These are phyloP conservation scores for Octodon degus DNA, from an alignment of 2,113 vertebrate genomes.

Conservation along the genomic window DNA sequence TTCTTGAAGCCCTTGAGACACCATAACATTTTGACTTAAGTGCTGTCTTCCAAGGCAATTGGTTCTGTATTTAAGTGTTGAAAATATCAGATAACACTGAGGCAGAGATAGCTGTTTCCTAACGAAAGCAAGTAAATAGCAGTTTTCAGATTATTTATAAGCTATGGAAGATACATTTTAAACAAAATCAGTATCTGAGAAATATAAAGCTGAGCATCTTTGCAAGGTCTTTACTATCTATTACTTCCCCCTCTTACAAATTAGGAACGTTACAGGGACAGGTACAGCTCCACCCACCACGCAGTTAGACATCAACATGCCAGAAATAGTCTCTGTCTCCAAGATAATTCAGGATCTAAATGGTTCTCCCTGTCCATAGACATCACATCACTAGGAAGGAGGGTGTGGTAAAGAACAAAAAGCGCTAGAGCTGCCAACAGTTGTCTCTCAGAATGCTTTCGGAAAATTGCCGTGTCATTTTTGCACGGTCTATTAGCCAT, in stretches of 20 bases:
- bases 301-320: neutral
- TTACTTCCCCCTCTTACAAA: neutral
- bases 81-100: neutral
- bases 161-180: neutral
- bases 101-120: neutral
- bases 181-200: neutral
- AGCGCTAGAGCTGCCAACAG: neutral
- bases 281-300: neutral
- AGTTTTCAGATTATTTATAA: neutral
- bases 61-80: neutral
- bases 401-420: neutral
- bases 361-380: neutral
- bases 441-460: neutral
- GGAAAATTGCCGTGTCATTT: neutral
- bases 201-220: neutral
- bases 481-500: neutral
- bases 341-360: neutral
- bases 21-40: slow-evolving; percentile 11
- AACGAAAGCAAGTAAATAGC: neutral
- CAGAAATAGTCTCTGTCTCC: neutral
- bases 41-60: neutral
- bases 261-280: neutral
- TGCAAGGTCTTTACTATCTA: neutral
- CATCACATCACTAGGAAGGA: neutral
- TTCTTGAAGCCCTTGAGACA: neutral